Percentiles rank a stretch among this genome's conserved stretches.
Evolutionary conservation across 2,888 invertebrate genomes (phyloP).

Genomic region (Hydrotaea cyrtoneurina): DNA sequence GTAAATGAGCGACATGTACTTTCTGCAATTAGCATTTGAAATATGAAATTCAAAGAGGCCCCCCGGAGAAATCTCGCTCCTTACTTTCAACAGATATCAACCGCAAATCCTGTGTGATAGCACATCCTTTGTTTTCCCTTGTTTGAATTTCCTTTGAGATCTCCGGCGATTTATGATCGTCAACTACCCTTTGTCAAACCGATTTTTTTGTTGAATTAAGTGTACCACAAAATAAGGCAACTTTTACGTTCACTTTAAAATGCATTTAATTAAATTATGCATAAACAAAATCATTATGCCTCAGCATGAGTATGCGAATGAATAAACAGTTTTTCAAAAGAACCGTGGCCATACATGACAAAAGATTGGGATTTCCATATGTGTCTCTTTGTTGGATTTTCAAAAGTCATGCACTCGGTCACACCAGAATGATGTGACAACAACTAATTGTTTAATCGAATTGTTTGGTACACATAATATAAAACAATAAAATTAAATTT

Average conservation of each 20-base stretch:
- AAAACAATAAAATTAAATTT: slow-evolving; percentile 52
- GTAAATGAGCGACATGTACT: no score
- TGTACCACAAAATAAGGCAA: not conserved
- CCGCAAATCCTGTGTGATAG: no score
- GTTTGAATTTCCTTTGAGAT: no score
- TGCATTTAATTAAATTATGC: slow-evolving; percentile 15
- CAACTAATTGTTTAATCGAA: slow-evolving; percentile 62
- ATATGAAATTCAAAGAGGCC: no score
- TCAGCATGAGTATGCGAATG: not conserved
- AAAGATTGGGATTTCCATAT: not conserved
- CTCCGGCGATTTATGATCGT: no score
- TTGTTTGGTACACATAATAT: slow-evolving; percentile 39
- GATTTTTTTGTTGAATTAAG: not conserved
- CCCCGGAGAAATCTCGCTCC: no score
- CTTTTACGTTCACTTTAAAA: not conserved
- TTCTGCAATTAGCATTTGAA: no score
- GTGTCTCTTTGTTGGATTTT: slow-evolving; percentile 8
- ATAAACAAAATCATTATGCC: slow-evolving; percentile 37
- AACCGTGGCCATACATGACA: not conserved
- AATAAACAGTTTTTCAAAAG: not conserved
- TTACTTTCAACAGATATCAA: no score
- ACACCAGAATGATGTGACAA: slow-evolving; percentile 61
- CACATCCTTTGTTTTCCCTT: no score
- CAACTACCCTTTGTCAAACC: no score
- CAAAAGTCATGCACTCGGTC: slow-evolving; percentile 56